Conservation (phyloP, 37 sponge, comb jelly and placozoan genomes). For the Spongilla lacustris region DNA sequence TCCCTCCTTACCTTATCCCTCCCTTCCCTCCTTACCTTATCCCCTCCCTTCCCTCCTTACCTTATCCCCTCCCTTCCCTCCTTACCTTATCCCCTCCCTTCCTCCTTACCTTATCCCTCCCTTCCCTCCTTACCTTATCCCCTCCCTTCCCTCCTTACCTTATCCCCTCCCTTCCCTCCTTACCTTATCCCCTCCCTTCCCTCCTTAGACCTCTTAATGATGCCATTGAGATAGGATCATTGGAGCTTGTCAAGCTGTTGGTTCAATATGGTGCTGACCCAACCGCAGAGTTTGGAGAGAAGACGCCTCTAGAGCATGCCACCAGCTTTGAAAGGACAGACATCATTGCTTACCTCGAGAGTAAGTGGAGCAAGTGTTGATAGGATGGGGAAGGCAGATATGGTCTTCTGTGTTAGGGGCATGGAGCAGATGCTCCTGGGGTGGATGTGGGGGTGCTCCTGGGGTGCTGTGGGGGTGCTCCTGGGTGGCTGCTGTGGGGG, state of each 20-base stretch:
- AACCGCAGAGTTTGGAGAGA: conserved; percentile 67
- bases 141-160: background rate
- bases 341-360: conserved; percentile 54
- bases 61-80: no score
- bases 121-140: background rate
- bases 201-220: conserved; percentile 84
- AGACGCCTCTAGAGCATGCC: conserved; percentile 69
- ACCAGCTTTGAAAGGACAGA: conserved; percentile 11
- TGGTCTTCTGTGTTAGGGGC: background rate
- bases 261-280: conserved; percentile 71
- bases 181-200: no score
- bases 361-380: conserved; percentile 23
- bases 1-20: no score
- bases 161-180: background rate
- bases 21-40: no score
- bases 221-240: conserved; percentile 72
- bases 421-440: background rate
- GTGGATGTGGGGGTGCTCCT: no score
- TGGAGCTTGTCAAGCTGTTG: conserved; percentile 67
- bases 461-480: no score
- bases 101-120: background rate
- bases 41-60: background rate
- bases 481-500: no score
- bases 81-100: no score
- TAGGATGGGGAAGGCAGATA: background rate